A percentile compares a stretch with the other conserved stretches of the same genome.
These are phyloP conservation scores for Armadillidium nasatum DNA, from an alignment of 1,140 invertebrate genomes.

Conservation along the genomic window DNA sequence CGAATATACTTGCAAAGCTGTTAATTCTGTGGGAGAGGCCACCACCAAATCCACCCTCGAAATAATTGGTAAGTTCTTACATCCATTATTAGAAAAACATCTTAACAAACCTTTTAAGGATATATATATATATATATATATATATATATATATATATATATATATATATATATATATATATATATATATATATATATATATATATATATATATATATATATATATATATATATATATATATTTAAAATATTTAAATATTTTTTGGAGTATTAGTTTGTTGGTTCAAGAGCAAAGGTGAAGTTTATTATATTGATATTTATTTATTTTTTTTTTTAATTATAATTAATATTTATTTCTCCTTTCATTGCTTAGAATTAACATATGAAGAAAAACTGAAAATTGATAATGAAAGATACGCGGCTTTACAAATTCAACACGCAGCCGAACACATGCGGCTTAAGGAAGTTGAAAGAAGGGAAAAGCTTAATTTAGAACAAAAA, in stretches of 20 bases:
- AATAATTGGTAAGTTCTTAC: conserved; percentile 56
- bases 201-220: no score
- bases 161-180: no score
- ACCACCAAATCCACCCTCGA: conserved; percentile 60
- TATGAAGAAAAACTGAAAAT: conserved; percentile 44
- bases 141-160: no score
- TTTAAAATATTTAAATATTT: no score
- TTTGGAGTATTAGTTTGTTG: no score
- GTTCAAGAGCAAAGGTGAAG: no score
- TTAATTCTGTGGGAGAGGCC: conserved; percentile 73
- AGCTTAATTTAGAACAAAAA: conserved; percentile 36
- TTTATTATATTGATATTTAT: neutral
- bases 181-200: no score
- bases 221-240: no score
- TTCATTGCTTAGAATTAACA: conserved; percentile 38
- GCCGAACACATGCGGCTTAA: conserved; percentile 43
- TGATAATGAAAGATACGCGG: conserved; percentile 42
- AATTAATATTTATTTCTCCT: conserved; percentile 13
- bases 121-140: no score
- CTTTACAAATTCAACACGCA: conserved; percentile 42
- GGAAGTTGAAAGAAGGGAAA: conserved; percentile 37
- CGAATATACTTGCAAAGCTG: conserved; percentile 77
- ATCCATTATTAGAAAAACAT: no score
- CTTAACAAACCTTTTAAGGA: no score
- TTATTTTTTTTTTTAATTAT: conserved; percentile 10